Base-by-base conservation (phyloP, 1,140 invertebrate species). In the Pteromalus puparum region DNA sequence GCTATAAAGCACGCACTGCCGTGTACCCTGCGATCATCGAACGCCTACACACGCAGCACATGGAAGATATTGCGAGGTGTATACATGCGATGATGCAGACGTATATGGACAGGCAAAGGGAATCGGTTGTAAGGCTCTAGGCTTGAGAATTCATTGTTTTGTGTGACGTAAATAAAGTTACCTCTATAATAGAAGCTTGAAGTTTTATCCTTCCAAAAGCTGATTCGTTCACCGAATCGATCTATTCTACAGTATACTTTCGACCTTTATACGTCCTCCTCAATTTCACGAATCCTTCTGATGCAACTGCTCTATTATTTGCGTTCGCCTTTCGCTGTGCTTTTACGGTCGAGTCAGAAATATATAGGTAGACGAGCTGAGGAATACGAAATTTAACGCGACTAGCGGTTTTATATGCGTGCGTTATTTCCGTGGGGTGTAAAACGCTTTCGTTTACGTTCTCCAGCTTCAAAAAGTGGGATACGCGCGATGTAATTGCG, bases 361-460 rank as follows among this genome's bases (percentile, higher is more conserved):
- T n/a, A 61, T 6, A 15, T n/a, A 18, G 4, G 18, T 61, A 61
- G 4, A n/a, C 18, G 26, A 13, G 26, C 53, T 21, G 30, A 30
- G 10, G n/a, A 61, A 61, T 61, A 61, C 21, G 21, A 61, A 61
- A 21, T 61, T 61, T 61, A 61, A 61, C 53, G 53, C 53, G 53
- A 61, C 53, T 61, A 61, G 53, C 53, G 53, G 53, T 21, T n/a
- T 61, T 61, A 42, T 10, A n/a, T 6, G 72, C 13, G 72, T 30
- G 4, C 34, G 78, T 28, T 46, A 46, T 80, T 76, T 82, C 68
- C 67, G 80, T 10, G 28, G 79, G 70, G 34, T 81, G 38, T 74
- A 74, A 81, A 81, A 21, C 53, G 18, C 46, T 73, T 74, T 73
- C 28, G 15, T 53, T 13, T 42, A 68, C 83, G 30, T 68, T 18